A percentile compares a stretch with the other conserved stretches of the same genome.
Evolutionary conservation across 2,797 vertebrate species (phyloP).

Genomic region (Cynopterus sphinx): DNA sequence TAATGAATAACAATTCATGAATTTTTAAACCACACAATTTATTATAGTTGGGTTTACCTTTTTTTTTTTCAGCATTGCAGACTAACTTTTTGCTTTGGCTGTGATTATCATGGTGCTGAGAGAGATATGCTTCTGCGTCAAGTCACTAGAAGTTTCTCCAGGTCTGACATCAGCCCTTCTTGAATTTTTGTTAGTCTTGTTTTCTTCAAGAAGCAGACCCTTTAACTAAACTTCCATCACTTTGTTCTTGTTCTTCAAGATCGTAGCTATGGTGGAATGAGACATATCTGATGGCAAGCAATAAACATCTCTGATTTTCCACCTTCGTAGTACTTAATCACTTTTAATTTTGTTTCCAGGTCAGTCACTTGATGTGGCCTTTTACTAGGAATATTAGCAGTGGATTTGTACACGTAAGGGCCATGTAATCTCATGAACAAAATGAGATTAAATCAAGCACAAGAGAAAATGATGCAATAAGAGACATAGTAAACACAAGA

Average conservation of each 20-base stretch:
- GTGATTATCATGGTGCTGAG: neutral
- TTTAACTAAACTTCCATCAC: neutral
- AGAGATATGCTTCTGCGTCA: neutral
- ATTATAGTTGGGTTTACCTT: neutral
- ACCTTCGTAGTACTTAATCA: neutral
- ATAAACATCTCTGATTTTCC: neutral
- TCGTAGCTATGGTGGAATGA: neutral
- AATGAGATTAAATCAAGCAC: neutral
- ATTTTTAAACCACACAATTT: neutral
- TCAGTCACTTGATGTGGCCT: neutral
- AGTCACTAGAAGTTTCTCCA: neutral
- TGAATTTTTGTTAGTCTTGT: neutral
- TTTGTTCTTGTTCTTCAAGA: neutral
- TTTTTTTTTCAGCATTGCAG: neutral
- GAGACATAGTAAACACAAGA: neutral
- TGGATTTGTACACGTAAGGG: neutral
- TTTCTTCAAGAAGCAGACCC: neutral
- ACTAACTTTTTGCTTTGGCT: neutral
- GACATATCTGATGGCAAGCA: neutral
- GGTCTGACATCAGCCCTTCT: neutral
- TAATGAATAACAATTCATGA: neutral
- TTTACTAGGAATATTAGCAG: neutral
- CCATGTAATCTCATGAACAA: neutral
- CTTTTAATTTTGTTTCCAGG: neutral
- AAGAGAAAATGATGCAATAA: neutral